Conservation (phyloP, 2,113 vertebrate genomes). For the Eira barbara region DNA sequence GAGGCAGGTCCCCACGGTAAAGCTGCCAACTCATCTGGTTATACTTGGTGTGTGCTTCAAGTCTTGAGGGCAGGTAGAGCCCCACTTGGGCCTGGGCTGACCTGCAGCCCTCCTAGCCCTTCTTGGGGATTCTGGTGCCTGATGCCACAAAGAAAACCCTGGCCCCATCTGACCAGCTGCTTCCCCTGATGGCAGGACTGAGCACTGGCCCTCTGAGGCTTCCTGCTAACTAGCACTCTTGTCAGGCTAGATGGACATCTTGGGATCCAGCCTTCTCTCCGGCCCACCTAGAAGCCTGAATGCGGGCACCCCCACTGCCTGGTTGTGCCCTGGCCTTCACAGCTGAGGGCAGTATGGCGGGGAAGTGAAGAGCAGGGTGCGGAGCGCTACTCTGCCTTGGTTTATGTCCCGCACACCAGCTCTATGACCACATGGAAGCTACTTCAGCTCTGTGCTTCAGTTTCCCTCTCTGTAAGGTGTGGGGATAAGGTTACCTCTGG, state of each 20-base stretch:
- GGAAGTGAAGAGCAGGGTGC: not conserved
- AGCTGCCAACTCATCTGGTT: not conserved
- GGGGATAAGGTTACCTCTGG: not conserved
- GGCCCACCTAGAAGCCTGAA: not conserved
- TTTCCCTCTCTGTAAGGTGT: not conserved
- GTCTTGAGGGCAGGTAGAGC: not conserved
- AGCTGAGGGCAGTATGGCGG: not conserved
- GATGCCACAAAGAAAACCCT: not conserved
- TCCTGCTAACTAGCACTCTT: not conserved
- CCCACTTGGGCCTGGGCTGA: not conserved
- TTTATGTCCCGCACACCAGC: not conserved
- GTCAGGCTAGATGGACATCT: not conserved
- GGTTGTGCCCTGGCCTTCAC: not conserved
- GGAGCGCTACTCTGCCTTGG: not conserved
- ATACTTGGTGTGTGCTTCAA: not conserved
- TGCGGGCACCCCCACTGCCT: not conserved
- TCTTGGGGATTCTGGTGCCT: not conserved
- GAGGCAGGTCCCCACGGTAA: not conserved
- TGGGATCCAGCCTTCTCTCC: not conserved
- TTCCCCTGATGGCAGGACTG: not conserved
- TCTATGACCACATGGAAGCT: not conserved
- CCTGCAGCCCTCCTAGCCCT: not conserved
- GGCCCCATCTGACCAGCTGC: not conserved
- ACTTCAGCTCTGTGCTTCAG: not conserved
- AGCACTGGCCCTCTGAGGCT: not conserved